Base-by-base conservation (phyloP, 1,140 invertebrate genomes). In the Drosophila nikananu region DNA sequence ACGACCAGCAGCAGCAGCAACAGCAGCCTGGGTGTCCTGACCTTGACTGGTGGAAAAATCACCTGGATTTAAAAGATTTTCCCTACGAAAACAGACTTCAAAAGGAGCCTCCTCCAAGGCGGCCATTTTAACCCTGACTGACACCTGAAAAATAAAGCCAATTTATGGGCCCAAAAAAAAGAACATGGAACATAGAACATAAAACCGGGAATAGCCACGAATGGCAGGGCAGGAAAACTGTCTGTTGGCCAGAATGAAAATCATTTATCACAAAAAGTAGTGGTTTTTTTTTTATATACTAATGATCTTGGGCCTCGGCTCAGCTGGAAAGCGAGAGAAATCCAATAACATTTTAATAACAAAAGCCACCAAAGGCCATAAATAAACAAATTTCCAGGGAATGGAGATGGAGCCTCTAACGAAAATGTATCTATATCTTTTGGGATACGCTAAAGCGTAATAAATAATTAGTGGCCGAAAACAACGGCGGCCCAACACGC, bases 291-390 rank as follows among this genome's bases (percentile, higher is more conserved):
- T 46, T 23, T 48, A 13, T 44, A 42, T 42, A 42, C 51, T 86
- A 86, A 84, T 84, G 82, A 84, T 86, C 58, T 63, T 52, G 46
- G 46, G 13, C 25, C 54, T 42, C 25, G 5, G 13, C 74, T 5
- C 83, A 87, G 83, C 83, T 87, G 83, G 84, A 80, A 87, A 87
- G 84, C 84, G 84, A 87, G 84, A 87, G 84, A 87, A 87, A 87
- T 87, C 86, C 84, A 84, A 89, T 89, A 89, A 89, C 86, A 89
- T 89, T 89, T 89, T 89, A 89, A 89, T 89, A 89, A 89, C 84
- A 89, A 89, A 65, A 90, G 84, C 86, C 63, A 80, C 75, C 70
- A 87, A 27, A 67, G 81, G 67, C 48, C 77, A 84, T 89, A 89
- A 89, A 89, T 84, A 90, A 90, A 77, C 84, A 80, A 75, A 81